Evolutionary conservation across 2,797 vertebrate species (phyloP).

Genomic region (Eulemur rubriventer): DNA sequence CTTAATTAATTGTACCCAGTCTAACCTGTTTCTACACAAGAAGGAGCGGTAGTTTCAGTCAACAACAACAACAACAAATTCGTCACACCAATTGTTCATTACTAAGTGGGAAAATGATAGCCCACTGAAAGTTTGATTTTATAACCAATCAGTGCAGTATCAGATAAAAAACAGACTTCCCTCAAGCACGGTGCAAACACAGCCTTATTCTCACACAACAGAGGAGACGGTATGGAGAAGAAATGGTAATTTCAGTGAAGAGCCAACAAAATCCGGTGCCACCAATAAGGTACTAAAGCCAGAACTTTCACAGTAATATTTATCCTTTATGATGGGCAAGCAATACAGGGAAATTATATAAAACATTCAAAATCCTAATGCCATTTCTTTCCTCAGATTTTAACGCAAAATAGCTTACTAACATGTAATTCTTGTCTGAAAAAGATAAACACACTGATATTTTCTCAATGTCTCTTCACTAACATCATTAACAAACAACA

Average conservation of each 20-base stretch:
- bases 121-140: background rate
- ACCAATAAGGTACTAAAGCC: fast-evolving
- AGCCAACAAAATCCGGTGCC: background rate
- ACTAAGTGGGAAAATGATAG: background rate
- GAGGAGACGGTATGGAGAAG: fast-evolving
- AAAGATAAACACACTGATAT: background rate
- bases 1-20: background rate
- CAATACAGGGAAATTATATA: background rate
- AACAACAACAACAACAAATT: background rate
- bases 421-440: background rate
- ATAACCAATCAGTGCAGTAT: background rate
- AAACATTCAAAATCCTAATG: background rate
- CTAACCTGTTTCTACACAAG: background rate
- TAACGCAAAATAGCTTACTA: background rate
- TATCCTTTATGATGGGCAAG: background rate
- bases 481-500: background rate
- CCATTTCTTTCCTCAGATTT: background rate
- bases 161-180: background rate
- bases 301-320: background rate
- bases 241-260: background rate
- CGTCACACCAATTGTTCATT: background rate
- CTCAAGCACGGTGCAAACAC: fast-evolving
- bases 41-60: background rate
- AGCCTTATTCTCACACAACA: background rate
- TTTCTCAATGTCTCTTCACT: background rate